These are phyloP conservation scores for Tinea trinotella DNA, from an alignment of 2,888 invertebrate genomes.

Conservation along the genomic window DNA sequence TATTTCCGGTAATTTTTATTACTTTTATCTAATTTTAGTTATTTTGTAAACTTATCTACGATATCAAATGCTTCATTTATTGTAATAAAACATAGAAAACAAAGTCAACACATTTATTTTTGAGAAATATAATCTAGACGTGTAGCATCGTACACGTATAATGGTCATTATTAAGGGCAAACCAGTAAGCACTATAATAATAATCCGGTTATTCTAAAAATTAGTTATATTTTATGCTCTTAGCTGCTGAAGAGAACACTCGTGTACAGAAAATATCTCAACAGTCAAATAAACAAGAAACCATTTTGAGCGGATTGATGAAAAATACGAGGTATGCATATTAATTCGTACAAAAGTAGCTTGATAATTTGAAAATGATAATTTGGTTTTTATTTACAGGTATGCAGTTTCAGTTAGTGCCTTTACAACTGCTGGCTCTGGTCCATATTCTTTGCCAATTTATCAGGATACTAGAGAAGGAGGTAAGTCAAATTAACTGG, in stretches of 20 bases:
- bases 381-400: slow-evolving; percentile 39
- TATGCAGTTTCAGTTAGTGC: slow-evolving; percentile 88
- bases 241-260: slow-evolving; percentile 45
- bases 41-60: not conserved
- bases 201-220: too few relatives aligned
- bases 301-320: slow-evolving; percentile 61
- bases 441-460: slow-evolving; percentile 83
- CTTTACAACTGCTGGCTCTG: slow-evolving; percentile 86
- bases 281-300: slow-evolving; percentile 51
- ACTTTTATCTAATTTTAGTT: too few relatives aligned
- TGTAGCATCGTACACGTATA: too few relatives aligned
- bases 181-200: too few relatives aligned
- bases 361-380: not conserved
- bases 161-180: too few relatives aligned
- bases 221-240: too few relatives aligned
- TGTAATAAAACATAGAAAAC: too few relatives aligned
- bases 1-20: slow-evolving; percentile 34
- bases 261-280: slow-evolving; percentile 50
- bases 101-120: too few relatives aligned
- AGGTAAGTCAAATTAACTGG: too few relatives aligned
- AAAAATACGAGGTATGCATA: slow-evolving; percentile 68
- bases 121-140: too few relatives aligned
- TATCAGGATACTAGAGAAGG: slow-evolving; percentile 90
- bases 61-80: not conserved
- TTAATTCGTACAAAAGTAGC: not conserved